Evolutionary conservation across 2,797 vertebrate species (phyloP), one percentile per base, ranked within the genome.

Genomic region (Poecilia velifera): DNA sequence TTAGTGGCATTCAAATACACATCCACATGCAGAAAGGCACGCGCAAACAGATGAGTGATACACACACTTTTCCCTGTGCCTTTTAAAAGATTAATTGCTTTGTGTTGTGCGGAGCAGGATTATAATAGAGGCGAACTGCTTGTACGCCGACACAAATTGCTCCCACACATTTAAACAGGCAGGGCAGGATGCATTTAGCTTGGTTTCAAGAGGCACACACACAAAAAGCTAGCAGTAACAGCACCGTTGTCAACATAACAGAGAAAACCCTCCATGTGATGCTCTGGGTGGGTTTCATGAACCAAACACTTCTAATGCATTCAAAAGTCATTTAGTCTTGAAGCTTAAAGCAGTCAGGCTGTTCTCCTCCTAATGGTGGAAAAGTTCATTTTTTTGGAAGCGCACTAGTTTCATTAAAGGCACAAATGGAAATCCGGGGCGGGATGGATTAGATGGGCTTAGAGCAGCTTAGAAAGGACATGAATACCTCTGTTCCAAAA

Each of bases 81-180:
- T 94, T 95, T 93, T 90, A 92, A 94, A 92, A 90, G 91, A 95
- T 94, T 90, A 95, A 94, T 94, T 95, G 91, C 91, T 87, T 89
- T 92, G 90, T 93, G 90, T 93, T 92, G 90, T 87, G 88, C 55
- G 71, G 82, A 86, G 82, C 83, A 85, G 90, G 91, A 92, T 95
- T 93, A 95, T 88, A 90, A 89, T 82, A 78, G 85, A 85, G 39
- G 76, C 88, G 82, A 92, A 91, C 86, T 51, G 87, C 87, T 91
- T 86, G 85, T 76, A 84, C 84, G 76, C 81, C 83, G 92, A 91
- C 91, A 93, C 85, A 92, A 93, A 92, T 87, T 91, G 87, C 91
- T 90, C 88, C 83, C 89, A 88, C 85, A 87, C 88, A 87, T 87
- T 90, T 82, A 87, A 91, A 53, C 86, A 86, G 83, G 78, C 78